Evolutionary conservation across 1,140 invertebrate genomes (phyloP).

Genomic region (Leptopilina boulardi): DNA sequence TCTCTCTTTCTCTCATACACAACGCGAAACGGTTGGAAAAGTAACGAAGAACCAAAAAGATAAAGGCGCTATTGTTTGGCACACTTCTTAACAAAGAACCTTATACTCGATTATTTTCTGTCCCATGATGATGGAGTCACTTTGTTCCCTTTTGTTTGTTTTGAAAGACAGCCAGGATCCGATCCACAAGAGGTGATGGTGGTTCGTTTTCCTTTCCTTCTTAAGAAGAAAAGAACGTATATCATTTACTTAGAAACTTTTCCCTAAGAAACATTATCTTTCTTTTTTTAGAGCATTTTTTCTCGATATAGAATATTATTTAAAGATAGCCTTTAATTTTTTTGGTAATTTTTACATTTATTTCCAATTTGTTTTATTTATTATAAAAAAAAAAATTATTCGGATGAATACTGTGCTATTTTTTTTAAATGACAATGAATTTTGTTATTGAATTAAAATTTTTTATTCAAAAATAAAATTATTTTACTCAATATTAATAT

Average conservation of each 20-base stretch:
- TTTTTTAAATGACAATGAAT: no score
- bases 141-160: conserved; percentile 43
- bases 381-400: no score
- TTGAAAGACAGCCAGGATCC: conserved; percentile 39
- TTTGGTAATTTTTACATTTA: no score
- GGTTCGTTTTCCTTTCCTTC: neutral
- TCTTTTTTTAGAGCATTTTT: neutral
- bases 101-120: conserved; percentile 50
- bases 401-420: no score
- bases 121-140: conserved; percentile 30
- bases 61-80: neutral
- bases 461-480: no score
- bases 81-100: conserved; percentile 40
- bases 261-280: neutral
- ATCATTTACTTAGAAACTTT: conserved; percentile 1
- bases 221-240: neutral
- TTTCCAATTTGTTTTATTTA: no score
- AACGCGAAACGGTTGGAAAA: neutral
- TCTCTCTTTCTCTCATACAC: no score
- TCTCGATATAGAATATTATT: no score
- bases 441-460: no score
- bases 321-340: no score
- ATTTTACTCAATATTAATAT: no score
- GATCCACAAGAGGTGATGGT: conserved; percentile 18
- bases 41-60: neutral